phyloP scores from a whole-genome alignment of 1,140 invertebrate species.

The Cherax destructor region DNA sequence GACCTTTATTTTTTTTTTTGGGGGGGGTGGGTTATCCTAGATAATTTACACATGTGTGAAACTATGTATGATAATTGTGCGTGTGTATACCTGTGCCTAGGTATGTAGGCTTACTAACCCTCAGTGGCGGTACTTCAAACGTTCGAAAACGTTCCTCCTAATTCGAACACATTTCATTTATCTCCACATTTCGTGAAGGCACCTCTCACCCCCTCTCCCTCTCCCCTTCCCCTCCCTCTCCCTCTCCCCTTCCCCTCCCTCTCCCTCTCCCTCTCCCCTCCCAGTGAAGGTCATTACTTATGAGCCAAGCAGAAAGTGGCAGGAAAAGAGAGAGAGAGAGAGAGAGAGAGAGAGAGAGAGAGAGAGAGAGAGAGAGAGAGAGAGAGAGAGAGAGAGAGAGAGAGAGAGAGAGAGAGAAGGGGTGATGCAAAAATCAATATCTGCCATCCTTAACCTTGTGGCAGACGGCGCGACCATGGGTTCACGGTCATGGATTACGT shows the following conservation, averaged over 20 bases:
- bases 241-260: neutral
- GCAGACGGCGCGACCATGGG: neutral
- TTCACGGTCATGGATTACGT: neutral
- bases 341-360: neutral
- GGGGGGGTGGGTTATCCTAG: no score
- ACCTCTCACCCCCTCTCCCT: neutral
- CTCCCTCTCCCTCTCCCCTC: neutral
- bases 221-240: neutral
- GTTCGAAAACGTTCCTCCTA: no score
- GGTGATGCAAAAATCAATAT: neutral
- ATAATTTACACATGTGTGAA: no score
- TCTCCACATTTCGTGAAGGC: no score
- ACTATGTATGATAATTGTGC: no score
- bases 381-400: neutral
- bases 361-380: neutral
- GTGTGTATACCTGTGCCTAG: no score
- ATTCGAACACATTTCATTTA: no score
- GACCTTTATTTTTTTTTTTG: no score
- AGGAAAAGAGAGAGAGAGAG: neutral
- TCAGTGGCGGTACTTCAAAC: no score
- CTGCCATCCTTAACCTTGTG: neutral
- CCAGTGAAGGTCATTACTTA: neutral
- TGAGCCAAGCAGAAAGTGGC: no score
- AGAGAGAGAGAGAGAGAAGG: neutral
- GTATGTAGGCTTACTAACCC: no score